A percentile compares a stretch with the other conserved stretches of the same genome.
Evolutionary conservation across 30 jellyfish, hydroid and myxozoan species (phyloP).

Genomic region (Calvadosia cruxmelitensis): DNA sequence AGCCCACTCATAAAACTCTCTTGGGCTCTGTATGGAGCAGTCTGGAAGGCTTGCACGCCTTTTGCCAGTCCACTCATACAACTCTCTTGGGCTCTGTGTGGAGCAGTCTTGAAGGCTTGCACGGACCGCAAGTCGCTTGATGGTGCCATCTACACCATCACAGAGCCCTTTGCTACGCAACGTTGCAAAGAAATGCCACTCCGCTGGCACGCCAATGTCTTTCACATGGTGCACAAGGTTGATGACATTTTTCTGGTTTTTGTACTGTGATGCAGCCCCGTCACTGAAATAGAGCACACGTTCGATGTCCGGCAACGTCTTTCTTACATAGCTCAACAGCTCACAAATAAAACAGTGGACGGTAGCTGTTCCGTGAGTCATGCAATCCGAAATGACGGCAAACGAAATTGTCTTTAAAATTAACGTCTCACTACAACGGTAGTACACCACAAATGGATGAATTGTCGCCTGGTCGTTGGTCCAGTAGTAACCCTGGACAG

Average conservation of each 20-base stretch:
- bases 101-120: conserved; percentile 11
- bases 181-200: conserved; percentile 51
- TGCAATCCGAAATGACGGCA: conserved; percentile 17
- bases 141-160: conserved; percentile 57
- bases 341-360: conserved; percentile 3
- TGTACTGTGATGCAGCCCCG: conserved; percentile 31
- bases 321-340: not conserved
- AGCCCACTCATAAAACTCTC: not conserved
- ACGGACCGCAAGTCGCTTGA: conserved; percentile 23
- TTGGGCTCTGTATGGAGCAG: not conserved
- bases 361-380: conserved; percentile 10
- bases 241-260: conserved; percentile 9
- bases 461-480: conserved; percentile 14
- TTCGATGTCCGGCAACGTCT: not conserved
- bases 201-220: conserved; percentile 43
- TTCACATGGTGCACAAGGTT: conserved; percentile 19
- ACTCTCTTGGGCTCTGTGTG: not conserved
- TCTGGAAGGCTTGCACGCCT: conserved; percentile 20
- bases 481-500: conserved; percentile 24
- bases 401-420: not conserved
- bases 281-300: conserved; percentile 12
- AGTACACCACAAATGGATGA: conserved; percentile 22
- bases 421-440: not conserved
- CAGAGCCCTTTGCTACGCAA: conserved; percentile 50
- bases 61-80: not conserved